These are phyloP conservation scores for Coregonus sp. DNA, from an alignment of 2,797 vertebrate genomes.

Conservation along the genomic window DNA sequence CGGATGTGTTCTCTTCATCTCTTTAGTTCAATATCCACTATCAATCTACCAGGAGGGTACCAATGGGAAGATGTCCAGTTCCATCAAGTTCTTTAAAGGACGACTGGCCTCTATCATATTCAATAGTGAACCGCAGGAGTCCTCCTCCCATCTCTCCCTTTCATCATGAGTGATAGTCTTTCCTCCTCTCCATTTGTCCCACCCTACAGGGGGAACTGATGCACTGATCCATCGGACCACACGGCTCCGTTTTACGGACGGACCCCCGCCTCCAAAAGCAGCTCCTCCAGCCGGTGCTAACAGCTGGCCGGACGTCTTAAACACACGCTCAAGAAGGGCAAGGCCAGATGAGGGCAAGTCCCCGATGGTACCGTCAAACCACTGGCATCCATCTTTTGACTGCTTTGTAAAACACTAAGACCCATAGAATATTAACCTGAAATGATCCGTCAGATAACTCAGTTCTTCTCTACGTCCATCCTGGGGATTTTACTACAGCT, in stretches of 20 bases:
- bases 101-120: neutral
- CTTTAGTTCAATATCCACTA: neutral
- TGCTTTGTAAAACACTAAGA: slow-evolving; percentile 32
- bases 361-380: slow-evolving; percentile 31
- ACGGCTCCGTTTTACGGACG: slow-evolving; percentile 68
- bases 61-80: neutral
- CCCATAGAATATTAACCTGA: slow-evolving; percentile 1
- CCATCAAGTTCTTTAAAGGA: neutral
- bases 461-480: slow-evolving; percentile 46
- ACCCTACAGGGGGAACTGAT: slow-evolving; percentile 69
- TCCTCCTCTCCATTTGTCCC: slow-evolving; percentile 70
- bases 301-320: slow-evolving; percentile 68
- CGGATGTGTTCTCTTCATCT: slow-evolving; percentile 39
- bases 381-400: slow-evolving; percentile 32
- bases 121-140: slow-evolving; percentile 19
- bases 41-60: neutral
- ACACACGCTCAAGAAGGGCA: slow-evolving; percentile 65
- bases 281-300: slow-evolving; percentile 68
- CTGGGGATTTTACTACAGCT: slow-evolving; percentile 25
- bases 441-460: slow-evolving; percentile 49
- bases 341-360: slow-evolving; percentile 56
- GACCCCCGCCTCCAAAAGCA: slow-evolving; percentile 70
- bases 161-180: slow-evolving; percentile 58
- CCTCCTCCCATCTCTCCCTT: neutral
- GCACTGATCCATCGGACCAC: slow-evolving; percentile 74